Evolutionary conservation across 2,888 invertebrate species (phyloP), one percentile per base, ranked within the genome.

Genomic region (Aphodius sticticus): DNA sequence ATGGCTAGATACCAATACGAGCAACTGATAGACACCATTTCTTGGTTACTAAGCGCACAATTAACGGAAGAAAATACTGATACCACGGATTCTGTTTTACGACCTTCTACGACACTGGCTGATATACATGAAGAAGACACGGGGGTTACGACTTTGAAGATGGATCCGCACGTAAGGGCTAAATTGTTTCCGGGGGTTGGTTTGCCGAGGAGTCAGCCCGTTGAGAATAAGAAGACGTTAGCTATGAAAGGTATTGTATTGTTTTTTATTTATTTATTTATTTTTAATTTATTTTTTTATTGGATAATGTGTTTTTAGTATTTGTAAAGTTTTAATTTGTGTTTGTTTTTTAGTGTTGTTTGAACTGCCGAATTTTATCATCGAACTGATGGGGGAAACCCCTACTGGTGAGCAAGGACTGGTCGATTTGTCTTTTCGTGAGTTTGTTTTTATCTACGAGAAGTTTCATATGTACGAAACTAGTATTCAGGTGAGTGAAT

Each of bases 1-100:
- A 90, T 98, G 76, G 94, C 96, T 0, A 94, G 97, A 76, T 93
- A 93, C 78, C 97, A 98, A 87, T 98, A 97, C 88, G 96, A 97
- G 87, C 98, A 98, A 89, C 90, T 98, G 72, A 89, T 97, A 81
- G 96, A 96, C 85, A 95, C 96, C 0, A 84, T 91, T 35, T 89
- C 91, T 38, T 89, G 88, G 87, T 81, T 89, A 53, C 87, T 88
- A 7, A 87, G 88, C 38, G 86, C 89, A 1, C 86, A 87, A 0
- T 83, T 86, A 5, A 85, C 87, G 69, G 82, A 85, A 80, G 87
- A 90, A 84, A 87, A 85, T 84, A 84, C 87, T 80, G 85, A 76
- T 84, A 38, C 86, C 85, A 71, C 87, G 85, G 77, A 85, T 85
- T 69, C 83, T 83, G 82, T 83, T 77, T 69, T 75, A 6, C 71